Evolutionary conservation across 2,888 invertebrate species (phyloP).

Genomic region (Agrotis exclamationis): DNA sequence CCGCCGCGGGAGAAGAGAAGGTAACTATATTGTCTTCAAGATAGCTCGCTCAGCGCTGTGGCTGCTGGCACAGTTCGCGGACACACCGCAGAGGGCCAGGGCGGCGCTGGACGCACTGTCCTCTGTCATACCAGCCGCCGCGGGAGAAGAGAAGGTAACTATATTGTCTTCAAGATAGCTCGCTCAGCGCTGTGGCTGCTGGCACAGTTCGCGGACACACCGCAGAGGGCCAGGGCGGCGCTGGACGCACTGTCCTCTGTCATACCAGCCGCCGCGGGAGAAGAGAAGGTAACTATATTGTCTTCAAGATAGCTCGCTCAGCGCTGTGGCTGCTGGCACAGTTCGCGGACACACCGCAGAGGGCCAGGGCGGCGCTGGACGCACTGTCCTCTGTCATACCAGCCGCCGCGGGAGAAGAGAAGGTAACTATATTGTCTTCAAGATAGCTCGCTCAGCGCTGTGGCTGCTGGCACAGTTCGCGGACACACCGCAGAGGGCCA

Average conservation of each 20-base stretch:
- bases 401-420: slow-evolving; percentile 46
- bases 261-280: slow-evolving; percentile 68
- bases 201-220: slow-evolving; percentile 97
- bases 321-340: slow-evolving; percentile 99
- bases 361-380: slow-evolving; percentile 95
- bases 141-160: slow-evolving; percentile 60
- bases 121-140: slow-evolving; percentile 71
- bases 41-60: slow-evolving; percentile 98
- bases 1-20: slow-evolving; percentile 53
- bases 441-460: slow-evolving; percentile 97
- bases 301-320: slow-evolving; percentile 94
- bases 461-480: slow-evolving; percentile 99
- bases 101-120: slow-evolving; percentile 95
- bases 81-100: slow-evolving; percentile 94
- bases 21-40: slow-evolving; percentile 86
- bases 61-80: slow-evolving; percentile 99
- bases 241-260: slow-evolving; percentile 93
- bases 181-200: slow-evolving; percentile 99
- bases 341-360: slow-evolving; percentile 95
- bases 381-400: slow-evolving; percentile 91
- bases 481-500: slow-evolving; percentile 94
- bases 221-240: slow-evolving; percentile 95
- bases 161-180: too few species aligned
- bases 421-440: slow-evolving; percentile 51
- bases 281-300: slow-evolving; percentile 55